phyloP scores from a whole-genome alignment of 2,888 invertebrate species.

The Mythimna pallens region DNA sequence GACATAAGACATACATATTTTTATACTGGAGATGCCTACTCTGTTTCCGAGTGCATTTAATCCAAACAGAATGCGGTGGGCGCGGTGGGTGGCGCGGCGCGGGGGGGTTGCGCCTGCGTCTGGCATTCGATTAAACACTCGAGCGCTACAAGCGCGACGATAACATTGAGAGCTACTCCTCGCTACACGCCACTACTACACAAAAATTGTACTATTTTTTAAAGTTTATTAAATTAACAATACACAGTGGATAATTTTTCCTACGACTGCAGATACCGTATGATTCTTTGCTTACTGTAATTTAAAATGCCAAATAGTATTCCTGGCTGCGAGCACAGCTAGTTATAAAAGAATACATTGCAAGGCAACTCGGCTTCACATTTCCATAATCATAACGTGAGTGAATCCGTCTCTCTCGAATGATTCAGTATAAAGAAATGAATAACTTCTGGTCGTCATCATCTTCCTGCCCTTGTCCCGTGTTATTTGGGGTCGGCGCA shows the following conservation, averaged over 20 bases:
- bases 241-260: too few species aligned
- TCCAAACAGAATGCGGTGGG: neutral
- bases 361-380: neutral
- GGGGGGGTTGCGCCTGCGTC: constrained; percentile 23
- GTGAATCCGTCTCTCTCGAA: neutral
- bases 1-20: neutral
- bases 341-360: neutral
- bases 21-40: neutral
- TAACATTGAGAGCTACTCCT: constrained; percentile 2
- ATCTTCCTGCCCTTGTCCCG: too few species aligned
- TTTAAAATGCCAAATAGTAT: too few species aligned
- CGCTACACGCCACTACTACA: neutral
- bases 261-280: too few species aligned
- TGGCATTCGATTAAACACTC: constrained; percentile 26
- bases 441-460: too few species aligned
- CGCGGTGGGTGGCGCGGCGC: too few species aligned
- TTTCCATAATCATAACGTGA: neutral
- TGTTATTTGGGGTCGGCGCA: too few species aligned
- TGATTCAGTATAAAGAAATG: too few species aligned
- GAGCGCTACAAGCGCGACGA: neutral
- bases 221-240: too few species aligned
- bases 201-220: too few species aligned
- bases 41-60: neutral
- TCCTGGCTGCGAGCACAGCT: too few species aligned
- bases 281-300: too few species aligned